Evolutionary conservation across 2,888 invertebrate species (phyloP).

Genomic region (Xestia c-nigrum): DNA sequence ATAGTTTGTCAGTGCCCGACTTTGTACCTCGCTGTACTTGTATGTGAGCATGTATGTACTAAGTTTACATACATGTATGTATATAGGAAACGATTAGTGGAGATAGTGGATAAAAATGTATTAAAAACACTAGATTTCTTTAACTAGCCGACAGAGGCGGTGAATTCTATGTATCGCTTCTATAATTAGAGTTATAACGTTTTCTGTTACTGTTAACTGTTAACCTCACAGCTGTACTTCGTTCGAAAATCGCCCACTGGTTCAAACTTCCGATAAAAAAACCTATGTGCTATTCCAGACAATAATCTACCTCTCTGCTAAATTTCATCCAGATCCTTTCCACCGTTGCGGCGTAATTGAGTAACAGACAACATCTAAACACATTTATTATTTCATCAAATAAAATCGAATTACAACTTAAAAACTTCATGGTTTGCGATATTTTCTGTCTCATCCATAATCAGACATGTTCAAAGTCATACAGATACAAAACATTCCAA

Average conservation of each 20-base stretch:
- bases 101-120: neutral
- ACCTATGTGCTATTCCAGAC: neutral
- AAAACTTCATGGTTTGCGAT: neutral
- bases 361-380: neutral
- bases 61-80: neutral
- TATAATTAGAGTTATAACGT: no score
- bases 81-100: neutral
- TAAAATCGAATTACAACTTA: neutral
- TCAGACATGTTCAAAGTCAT: neutral
- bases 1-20: constrained; percentile 75
- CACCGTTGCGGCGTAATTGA: neutral
- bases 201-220: no score
- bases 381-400: no score
- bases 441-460: neutral
- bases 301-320: neutral
- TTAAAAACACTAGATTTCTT: neutral
- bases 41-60: neutral
- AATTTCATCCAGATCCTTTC: neutral
- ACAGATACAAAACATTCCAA: constrained; percentile 1
- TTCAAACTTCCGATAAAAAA: neutral
- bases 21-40: constrained; percentile 51
- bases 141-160: neutral
- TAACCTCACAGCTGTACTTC: no score
- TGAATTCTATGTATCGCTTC: no score
- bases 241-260: neutral